Evolutionary conservation across 37 sponge, comb jelly and placozoan species (phyloP).

Genomic region (Halisarca cf. caerulea): DNA sequence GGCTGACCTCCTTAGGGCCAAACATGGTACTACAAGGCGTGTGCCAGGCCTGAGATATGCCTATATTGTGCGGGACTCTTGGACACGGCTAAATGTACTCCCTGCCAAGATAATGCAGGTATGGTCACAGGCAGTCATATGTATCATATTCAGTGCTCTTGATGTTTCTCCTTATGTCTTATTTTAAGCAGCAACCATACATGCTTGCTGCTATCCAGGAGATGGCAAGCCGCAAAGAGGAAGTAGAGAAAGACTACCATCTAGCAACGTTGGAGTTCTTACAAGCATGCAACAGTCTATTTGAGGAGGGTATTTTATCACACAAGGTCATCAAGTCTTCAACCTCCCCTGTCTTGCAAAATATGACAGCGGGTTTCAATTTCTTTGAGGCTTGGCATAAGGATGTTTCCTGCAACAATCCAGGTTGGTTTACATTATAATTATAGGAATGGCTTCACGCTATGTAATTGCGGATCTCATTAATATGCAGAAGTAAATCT

Average conservation of each 20-base stretch:
- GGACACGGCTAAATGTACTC: too few species aligned
- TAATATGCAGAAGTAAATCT: too few species aligned
- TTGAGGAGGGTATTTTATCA: conserved; percentile 31
- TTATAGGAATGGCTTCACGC: too few species aligned
- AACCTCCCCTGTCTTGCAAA: neutral
- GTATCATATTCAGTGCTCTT: neutral
- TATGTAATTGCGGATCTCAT: too few species aligned
- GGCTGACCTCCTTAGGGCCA: too few species aligned
- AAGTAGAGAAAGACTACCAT: neutral
- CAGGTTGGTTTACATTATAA: too few species aligned
- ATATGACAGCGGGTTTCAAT: too few species aligned
- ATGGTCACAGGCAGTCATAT: neutral
- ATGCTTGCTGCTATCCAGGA: conserved; percentile 31
- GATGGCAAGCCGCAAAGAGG: conserved; percentile 7
- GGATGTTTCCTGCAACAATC: too few species aligned
- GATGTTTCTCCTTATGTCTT: neutral
- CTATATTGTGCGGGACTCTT: too few species aligned
- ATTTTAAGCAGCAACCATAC: conserved; percentile 30
- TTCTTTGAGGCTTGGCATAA: too few species aligned
- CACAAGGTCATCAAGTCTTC: neutral
- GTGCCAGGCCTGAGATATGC: too few species aligned
- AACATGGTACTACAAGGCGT: too few species aligned
- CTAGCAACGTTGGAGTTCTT: neutral
- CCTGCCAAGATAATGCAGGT: conserved; percentile 52
- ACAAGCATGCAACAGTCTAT: conserved; percentile 17